These are phyloP conservation scores for Cochlearius cochlearius DNA, from an alignment of 2,113 vertebrate species.

Conservation along the genomic window DNA sequence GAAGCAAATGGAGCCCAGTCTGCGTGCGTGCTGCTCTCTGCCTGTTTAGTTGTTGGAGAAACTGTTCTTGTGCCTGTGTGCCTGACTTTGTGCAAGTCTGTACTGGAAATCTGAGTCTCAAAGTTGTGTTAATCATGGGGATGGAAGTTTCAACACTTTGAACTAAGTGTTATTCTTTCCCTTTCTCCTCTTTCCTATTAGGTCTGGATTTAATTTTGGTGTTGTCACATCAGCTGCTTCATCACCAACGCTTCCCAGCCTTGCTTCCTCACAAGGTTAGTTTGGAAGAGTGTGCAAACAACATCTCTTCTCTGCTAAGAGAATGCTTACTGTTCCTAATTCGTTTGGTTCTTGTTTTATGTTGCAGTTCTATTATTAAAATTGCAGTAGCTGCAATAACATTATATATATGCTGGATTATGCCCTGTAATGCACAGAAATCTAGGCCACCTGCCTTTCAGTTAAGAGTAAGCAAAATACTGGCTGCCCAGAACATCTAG, in stretches of 20 bases:
- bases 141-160: background rate
- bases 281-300: background rate
- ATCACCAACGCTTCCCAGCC: background rate
- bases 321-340: background rate
- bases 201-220: constrained; percentile 71
- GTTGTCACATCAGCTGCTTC: constrained; percentile 40
- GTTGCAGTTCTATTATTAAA: background rate
- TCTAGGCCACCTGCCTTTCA: background rate
- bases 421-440: background rate
- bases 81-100: background rate
- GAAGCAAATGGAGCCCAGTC: background rate
- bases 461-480: background rate
- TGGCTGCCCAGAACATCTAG: background rate
- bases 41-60: background rate
- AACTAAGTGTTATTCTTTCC: constrained; percentile 1
- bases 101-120: background rate
- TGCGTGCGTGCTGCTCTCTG: background rate
- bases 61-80: background rate
- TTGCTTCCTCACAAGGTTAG: constrained; percentile 60
- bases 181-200: constrained; percentile 19
- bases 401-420: background rate
- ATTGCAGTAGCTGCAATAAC: background rate
- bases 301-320: background rate
- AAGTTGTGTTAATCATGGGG: background rate
- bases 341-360: background rate